phyloP scores from a whole-genome alignment of 2,113 vertebrate species.

The Sylvilagus bachmani region DNA sequence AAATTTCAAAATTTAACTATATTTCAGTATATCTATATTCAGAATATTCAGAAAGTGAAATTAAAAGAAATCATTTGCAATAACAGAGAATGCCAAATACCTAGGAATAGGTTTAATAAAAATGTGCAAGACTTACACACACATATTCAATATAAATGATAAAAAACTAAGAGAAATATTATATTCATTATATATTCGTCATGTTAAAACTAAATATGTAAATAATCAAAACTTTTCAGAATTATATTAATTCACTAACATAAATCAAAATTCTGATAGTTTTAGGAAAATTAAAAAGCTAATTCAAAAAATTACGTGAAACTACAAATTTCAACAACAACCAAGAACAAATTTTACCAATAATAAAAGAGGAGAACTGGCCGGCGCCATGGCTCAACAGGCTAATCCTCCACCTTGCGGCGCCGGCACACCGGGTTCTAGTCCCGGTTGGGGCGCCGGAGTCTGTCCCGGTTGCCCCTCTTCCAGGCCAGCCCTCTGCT shows the following conservation, averaged over 20 bases:
- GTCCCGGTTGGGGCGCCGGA: no score
- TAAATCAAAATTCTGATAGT: not conserved
- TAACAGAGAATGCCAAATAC: not conserved
- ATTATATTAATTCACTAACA: not conserved
- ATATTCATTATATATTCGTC: not conserved
- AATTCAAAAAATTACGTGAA: conserved; percentile 10
- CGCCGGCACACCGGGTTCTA: no score
- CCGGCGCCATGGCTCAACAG: no score
- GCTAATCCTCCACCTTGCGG: no score
- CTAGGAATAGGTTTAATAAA: not conserved
- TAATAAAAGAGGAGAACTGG: not conserved
- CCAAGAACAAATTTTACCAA: not conserved
- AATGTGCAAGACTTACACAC: not conserved
- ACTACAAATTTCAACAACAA: not conserved
- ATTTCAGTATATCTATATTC: not conserved
- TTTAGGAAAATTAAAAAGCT: not conserved
- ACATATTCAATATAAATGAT: not conserved
- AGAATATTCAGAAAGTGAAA: not conserved
- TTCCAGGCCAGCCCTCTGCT: no score
- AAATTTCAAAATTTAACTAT: not conserved
- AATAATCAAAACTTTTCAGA: conserved; percentile 8
- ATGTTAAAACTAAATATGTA: not conserved
- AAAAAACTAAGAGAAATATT: not conserved
- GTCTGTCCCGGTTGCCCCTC: no score
- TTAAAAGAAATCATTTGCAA: not conserved